Evolutionary conservation across 2,888 invertebrate species (phyloP).

Genomic region (Mellilla xanthometata): DNA sequence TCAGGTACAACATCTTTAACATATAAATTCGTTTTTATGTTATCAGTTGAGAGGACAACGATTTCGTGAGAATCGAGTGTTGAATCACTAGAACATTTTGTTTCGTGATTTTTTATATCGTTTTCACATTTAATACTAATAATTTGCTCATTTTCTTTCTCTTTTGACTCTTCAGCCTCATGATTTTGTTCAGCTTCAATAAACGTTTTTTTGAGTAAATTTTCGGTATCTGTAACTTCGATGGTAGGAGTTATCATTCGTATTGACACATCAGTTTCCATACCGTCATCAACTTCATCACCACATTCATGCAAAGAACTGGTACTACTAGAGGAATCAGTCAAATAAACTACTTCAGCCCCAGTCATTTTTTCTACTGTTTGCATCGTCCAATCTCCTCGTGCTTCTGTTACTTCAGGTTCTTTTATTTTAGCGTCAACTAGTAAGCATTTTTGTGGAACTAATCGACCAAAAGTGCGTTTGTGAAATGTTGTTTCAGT

Average conservation of each 20-base stretch:
- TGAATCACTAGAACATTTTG: background rate
- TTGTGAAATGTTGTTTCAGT: constrained; percentile 44
- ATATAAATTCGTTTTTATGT: constrained; percentile 65
- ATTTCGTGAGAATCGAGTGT: constrained; percentile 55
- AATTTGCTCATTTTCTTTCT: constrained; percentile 17
- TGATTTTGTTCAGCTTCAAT: constrained; percentile 28
- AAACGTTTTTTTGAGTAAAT: constrained; percentile 61
- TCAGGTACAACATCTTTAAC: constrained; percentile 57
- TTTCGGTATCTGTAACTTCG: constrained; percentile 74
- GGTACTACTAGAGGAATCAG: constrained; percentile 85
- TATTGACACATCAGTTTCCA: constrained; percentile 72
- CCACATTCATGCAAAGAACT: constrained; percentile 82
- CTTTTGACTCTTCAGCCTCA: background rate
- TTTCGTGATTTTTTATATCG: constrained; percentile 8
- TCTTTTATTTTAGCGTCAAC: constrained; percentile 85
- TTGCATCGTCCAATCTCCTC: constrained; percentile 79
- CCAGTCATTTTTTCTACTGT: constrained; percentile 79
- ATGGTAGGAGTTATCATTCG: constrained; percentile 77
- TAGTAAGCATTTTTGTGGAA: constrained; percentile 77
- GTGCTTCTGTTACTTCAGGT: constrained; percentile 80
- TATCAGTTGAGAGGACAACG: constrained; percentile 62
- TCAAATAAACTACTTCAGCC: constrained; percentile 87
- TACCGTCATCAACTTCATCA: constrained; percentile 69
- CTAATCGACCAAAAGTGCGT: constrained; percentile 56
- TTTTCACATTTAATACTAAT: constrained; percentile 25